A percentile compares a stretch with the other conserved stretches of the same genome.
phyloP scores from a whole-genome alignment of 2,888 invertebrate genomes.

The Epinotia demarniana region DNA sequence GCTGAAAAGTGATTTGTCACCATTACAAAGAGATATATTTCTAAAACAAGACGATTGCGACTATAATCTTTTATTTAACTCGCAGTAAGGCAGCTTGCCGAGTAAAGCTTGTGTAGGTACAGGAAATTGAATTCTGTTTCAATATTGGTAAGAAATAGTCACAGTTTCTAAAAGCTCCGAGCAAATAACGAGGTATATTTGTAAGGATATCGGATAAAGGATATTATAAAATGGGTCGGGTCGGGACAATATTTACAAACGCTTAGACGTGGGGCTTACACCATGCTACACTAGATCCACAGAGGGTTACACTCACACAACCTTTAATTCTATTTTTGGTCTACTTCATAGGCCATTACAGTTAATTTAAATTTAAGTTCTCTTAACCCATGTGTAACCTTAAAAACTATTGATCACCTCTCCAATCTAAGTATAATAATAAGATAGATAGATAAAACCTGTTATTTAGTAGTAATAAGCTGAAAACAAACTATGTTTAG shows the following conservation, averaged over 20 bases:
- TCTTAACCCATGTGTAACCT: too few relatives aligned
- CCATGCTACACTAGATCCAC: constrained; percentile 21
- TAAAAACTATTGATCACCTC: too few relatives aligned
- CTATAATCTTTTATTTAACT: constrained; percentile 25
- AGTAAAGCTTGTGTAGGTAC: neutral
- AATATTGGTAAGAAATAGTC: constrained; percentile 10
- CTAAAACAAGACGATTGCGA: constrained; percentile 12
- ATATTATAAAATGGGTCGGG: constrained; percentile 38
- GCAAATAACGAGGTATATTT: constrained; percentile 16
- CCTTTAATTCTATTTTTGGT: neutral
- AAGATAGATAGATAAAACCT: too few relatives aligned
- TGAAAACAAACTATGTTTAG: too few relatives aligned
- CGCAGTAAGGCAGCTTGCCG: neutral
- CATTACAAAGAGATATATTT: constrained; percentile 25
- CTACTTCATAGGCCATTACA: neutral
- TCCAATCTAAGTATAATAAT: too few relatives aligned
- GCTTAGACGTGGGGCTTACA: constrained; percentile 19
- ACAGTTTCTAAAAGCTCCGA: constrained; percentile 8
- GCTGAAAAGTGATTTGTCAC: constrained; percentile 35
- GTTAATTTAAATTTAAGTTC: too few relatives aligned
- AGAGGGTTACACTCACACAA: constrained; percentile 1
- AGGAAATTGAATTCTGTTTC: neutral
- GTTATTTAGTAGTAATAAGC: too few relatives aligned
- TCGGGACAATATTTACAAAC: constrained; percentile 39
- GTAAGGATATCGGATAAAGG: constrained; percentile 34